Base-by-base conservation (phyloP, 1,140 invertebrate species). In the Araneus ventricosus region DNA sequence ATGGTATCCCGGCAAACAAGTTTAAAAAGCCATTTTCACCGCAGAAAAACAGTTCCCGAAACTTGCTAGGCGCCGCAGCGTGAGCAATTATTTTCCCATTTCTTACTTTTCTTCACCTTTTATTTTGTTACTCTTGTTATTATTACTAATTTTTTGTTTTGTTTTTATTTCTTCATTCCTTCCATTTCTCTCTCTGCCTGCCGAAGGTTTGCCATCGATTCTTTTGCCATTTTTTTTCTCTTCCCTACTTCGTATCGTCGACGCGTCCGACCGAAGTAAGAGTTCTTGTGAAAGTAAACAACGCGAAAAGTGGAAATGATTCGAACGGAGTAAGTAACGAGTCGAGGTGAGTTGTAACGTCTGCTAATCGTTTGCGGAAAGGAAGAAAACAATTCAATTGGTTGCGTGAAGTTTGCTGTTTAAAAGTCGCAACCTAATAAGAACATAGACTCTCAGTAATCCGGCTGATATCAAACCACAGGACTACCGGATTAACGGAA, bases 1-100 rank as follows among this genome's bases (percentile, higher is more conserved):
- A 61, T 90, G 41, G 89, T 90, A 90, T 90, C 79, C 79, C n/a
- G 20, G 75, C 70, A 90, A 90, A 90, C 79, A 80, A 90, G 89
- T 90, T 90, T 90, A 90, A 90, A 90, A 90, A 90, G 89, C 79
- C 89, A 90, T 90, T 82, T 90, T 84, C 79, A 75, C 79, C 70
- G 24, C 86, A 88, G 86, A 88, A 88, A 88, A 88, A 88, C 86
- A 88, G 86, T 61, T 82, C 45, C 67, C 61, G n/a, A 45, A 89
- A 89, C 34, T 89, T 79, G 67, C 37, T 61, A 41, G 86, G 37
- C 86, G 61, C 86, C 61, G 22, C 88, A n/a, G 67, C 88, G 88
- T 57, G 67, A 79, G 88, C 88, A 89, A 89, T 89, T 89, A 89
- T 89, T 52, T 89, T 89, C 88, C 61, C 88, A 89, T 89, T 89